A percentile compares a stretch with the other conserved stretches of the same genome.
phyloP scores from a whole-genome alignment of 2,113 vertebrate genomes.

The Prinia subflava region DNA sequence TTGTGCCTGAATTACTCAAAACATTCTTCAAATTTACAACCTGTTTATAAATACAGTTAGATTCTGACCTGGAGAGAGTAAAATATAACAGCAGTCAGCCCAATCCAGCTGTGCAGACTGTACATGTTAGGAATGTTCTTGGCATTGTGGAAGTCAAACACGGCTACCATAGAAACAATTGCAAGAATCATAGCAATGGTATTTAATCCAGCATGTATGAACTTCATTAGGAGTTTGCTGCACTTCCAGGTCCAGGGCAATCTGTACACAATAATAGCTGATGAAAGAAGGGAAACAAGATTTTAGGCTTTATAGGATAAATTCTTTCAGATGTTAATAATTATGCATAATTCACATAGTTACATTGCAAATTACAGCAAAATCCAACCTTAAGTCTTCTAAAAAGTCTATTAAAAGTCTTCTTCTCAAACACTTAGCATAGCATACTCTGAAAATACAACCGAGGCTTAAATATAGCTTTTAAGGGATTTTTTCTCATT shows the following conservation, averaged over 20 bases:
- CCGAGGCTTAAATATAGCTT: neutral
- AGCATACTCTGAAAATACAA: neutral
- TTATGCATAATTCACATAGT: neutral
- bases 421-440: neutral
- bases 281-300: conserved; percentile 19
- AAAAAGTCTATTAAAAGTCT: neutral
- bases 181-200: conserved; percentile 79
- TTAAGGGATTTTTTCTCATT: neutral
- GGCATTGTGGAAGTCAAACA: conserved; percentile 88
- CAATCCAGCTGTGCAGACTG: conserved; percentile 97
- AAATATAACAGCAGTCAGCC: conserved; percentile 80
- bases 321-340: neutral
- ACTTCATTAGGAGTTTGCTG: conserved; percentile 93
- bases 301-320: neutral
- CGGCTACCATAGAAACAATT: conserved; percentile 84
- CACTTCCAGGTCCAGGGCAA: conserved; percentile 94
- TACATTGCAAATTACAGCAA: neutral
- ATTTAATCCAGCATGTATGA: conserved; percentile 89
- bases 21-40: neutral
- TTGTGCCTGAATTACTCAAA: neutral
- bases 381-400: neutral
- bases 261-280: conserved; percentile 85
- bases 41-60: conserved; percentile 13
- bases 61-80: conserved; percentile 85
- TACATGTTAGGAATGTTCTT: conserved; percentile 91